A percentile compares a stretch with the other conserved stretches of the same genome.
Evolutionary conservation across 2,113 vertebrate species (phyloP).

Genomic region (Passer montanus): DNA sequence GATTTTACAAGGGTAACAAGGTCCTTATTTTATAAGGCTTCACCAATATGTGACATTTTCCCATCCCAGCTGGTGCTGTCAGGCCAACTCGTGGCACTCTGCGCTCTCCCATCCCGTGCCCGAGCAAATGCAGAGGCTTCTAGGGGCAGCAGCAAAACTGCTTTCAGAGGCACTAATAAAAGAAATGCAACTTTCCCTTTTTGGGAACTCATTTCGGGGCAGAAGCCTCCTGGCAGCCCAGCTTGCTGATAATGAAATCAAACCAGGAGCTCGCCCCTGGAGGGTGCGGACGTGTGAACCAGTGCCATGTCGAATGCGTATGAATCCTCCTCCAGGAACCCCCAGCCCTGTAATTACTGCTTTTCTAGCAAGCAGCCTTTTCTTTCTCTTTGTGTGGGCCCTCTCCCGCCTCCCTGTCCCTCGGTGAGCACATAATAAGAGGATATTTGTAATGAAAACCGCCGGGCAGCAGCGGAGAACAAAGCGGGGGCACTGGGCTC

Average conservation of each 20-base stretch:
- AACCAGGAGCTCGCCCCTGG: background rate
- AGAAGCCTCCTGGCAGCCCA: background rate
- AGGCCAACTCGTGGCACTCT: background rate
- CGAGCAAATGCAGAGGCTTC: accelerated
- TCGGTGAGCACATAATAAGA: background rate
- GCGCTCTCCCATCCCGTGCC: background rate
- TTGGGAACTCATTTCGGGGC: background rate
- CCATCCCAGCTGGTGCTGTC: accelerated
- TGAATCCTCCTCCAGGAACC: background rate
- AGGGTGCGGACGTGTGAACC: background rate
- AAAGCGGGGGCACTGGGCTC: background rate
- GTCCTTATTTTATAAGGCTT: background rate
- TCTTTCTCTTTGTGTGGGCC: constrained; percentile 65
- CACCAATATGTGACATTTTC: background rate
- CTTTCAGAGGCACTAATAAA: background rate
- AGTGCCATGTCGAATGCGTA: background rate
- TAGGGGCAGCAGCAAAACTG: background rate
- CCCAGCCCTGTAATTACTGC: background rate
- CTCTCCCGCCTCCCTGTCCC: background rate
- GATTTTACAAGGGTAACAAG: background rate
- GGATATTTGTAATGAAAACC: constrained; percentile 66
- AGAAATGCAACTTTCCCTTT: constrained; percentile 4
- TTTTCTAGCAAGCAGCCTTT: constrained; percentile 15
- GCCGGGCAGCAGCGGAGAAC: background rate
- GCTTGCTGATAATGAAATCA: constrained; percentile 42